Percentiles rank a stretch among this genome's conserved stretches.
Conservation (phyloP, 2,797 vertebrate genomes). For the Rhyacichthys aspro region DNA sequence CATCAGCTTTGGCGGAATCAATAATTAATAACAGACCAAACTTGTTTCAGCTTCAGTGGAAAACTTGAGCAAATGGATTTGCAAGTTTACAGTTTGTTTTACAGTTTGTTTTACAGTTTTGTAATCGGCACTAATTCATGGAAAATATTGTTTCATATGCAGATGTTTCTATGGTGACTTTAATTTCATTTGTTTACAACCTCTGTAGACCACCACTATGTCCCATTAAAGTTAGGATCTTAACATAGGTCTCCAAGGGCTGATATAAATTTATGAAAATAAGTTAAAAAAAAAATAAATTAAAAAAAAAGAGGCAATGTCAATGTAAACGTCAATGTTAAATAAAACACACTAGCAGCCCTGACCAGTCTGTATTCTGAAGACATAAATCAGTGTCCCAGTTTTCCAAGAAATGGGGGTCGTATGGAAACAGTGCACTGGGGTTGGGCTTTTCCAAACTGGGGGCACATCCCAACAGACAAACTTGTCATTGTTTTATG, state of each 20-base stretch:
- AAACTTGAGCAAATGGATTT: neutral
- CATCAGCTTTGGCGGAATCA: slow-evolving; percentile 1
- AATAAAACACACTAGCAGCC: neutral
- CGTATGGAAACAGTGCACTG: slow-evolving; percentile 4
- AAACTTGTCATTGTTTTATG: neutral
- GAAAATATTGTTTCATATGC: neutral
- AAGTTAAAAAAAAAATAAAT: no score
- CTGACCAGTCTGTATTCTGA: slow-evolving; percentile 6
- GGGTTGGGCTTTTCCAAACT: slow-evolving; percentile 5
- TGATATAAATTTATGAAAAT: no score
- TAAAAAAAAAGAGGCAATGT: no score
- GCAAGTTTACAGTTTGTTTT: no score
- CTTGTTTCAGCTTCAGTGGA: neutral
- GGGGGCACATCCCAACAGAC: slow-evolving; percentile 4
- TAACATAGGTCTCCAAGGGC: no score
- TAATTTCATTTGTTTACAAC: no score
- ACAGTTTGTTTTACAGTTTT: no score
- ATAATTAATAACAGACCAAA: slow-evolving; percentile 1
- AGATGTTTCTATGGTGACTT: no score
- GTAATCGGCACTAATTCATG: neutral
- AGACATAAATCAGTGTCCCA: neutral
- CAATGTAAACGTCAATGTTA: no score
- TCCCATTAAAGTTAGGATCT: no score
- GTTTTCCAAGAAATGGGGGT: slow-evolving; percentile 5
- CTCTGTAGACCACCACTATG: no score